These are phyloP conservation scores for Drosophila tani DNA, from an alignment of 1,140 invertebrate genomes.

Conservation along the genomic window DNA sequence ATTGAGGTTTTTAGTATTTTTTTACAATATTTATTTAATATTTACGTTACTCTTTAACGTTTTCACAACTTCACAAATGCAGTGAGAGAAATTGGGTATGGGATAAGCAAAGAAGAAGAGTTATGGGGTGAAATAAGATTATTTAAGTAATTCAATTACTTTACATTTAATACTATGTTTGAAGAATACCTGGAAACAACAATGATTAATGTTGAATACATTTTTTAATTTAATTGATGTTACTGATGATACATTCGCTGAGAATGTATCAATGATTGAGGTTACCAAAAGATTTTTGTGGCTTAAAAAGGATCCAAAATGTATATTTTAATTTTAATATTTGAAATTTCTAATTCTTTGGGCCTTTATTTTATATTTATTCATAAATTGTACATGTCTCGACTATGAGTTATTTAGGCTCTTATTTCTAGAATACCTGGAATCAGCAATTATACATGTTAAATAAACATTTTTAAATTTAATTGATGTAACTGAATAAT, in stretches of 20 bases:
- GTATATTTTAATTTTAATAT: no score
- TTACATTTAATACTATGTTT: no score
- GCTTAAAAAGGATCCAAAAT: no score
- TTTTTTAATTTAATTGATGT: not conserved
- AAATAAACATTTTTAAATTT: not conserved
- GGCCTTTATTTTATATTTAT: no score
- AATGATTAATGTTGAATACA: not conserved
- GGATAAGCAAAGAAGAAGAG: not conserved
- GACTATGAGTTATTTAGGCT: no score
- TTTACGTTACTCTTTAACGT: slow-evolving; percentile 72
- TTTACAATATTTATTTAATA: slow-evolving; percentile 61
- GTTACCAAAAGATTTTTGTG: no score
- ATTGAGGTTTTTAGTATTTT: slow-evolving; percentile 47
- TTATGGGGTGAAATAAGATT: not conserved
- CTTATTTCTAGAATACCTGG: no score
- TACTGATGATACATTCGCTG: no score
- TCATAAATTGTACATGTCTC: no score
- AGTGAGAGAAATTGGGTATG: not conserved
- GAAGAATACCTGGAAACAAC: not conserved
- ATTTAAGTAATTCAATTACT: not conserved
- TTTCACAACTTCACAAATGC: slow-evolving; percentile 59
- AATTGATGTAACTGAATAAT: not conserved
- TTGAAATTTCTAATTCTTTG: no score
- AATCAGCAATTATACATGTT: not conserved
- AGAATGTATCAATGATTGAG: no score